Percentiles rank a stretch among this genome's conserved stretches.
Evolutionary conservation across 1,140 invertebrate genomes (phyloP).

Genomic region (Penaeus chinensis): DNA sequence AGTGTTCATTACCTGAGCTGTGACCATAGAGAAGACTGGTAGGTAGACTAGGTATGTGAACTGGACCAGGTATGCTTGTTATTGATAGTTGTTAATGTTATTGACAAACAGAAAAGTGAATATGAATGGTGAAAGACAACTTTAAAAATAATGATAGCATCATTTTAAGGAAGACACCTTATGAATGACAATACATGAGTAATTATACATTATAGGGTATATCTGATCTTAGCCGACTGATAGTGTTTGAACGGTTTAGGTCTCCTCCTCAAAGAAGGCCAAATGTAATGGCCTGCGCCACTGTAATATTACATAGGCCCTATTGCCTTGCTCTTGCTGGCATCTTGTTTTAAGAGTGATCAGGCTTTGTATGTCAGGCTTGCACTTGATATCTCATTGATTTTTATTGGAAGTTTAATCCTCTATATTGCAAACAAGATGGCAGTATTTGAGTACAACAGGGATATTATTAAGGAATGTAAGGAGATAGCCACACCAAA

Average conservation of each 20-base stretch:
- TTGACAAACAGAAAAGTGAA: too few relatives aligned
- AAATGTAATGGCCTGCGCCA: slow-evolving; percentile 39
- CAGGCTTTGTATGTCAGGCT: slow-evolving; percentile 41
- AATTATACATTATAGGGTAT: too few relatives aligned
- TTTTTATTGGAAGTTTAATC: slow-evolving; percentile 31
- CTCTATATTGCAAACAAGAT: slow-evolving; percentile 54
- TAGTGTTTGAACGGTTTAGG: neutral
- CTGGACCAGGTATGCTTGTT: too few relatives aligned
- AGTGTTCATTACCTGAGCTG: too few relatives aligned
- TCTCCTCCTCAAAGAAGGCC: slow-evolving; percentile 43
- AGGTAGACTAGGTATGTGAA: too few relatives aligned
- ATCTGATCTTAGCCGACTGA: neutral
- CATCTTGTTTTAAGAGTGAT: slow-evolving; percentile 54
- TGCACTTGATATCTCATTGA: slow-evolving; percentile 23
- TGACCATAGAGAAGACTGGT: too few relatives aligned
- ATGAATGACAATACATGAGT: too few relatives aligned
- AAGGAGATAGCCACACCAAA: slow-evolving; percentile 62
- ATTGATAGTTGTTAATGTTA: too few relatives aligned
- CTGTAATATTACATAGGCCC: slow-evolving; percentile 60
- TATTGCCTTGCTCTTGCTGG: slow-evolving; percentile 58
- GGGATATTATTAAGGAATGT: slow-evolving; percentile 60
- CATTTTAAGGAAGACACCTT: too few relatives aligned
- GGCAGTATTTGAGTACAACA: slow-evolving; percentile 56
- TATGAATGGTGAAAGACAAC: too few relatives aligned
- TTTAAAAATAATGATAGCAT: too few relatives aligned